phyloP scores from a whole-genome alignment of 2,113 vertebrate species.

The Phalacrocorax pelagicus region DNA sequence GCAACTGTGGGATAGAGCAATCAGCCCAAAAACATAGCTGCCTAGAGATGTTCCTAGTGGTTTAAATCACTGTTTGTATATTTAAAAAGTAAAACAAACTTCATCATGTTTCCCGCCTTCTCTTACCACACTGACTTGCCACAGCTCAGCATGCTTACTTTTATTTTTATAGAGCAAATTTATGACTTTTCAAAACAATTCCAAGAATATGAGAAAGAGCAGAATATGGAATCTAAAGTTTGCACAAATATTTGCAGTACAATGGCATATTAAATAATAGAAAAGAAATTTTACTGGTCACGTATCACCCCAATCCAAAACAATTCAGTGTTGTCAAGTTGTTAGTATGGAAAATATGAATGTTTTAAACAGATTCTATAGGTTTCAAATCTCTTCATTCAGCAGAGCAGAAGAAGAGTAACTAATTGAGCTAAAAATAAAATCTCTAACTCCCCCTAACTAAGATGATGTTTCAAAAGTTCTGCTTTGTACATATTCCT shows the following conservation, averaged over 20 bases:
- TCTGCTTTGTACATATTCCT: neutral
- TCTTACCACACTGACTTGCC: neutral
- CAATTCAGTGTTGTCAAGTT: neutral
- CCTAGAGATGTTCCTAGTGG: neutral
- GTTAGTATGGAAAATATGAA: neutral
- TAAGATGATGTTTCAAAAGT: neutral
- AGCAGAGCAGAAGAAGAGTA: neutral
- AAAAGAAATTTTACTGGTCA: neutral
- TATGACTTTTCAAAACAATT: neutral
- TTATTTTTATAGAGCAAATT: neutral
- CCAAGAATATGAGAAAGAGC: neutral
- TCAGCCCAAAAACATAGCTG: neutral
- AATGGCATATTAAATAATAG: neutral
- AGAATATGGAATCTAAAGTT: neutral
- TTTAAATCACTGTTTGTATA: slow-evolving; percentile 15
- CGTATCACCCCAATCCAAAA: accelerated
- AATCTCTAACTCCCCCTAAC: neutral
- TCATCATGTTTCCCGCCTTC: neutral
- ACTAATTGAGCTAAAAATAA: neutral
- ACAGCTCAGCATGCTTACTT: neutral
- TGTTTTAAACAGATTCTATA: neutral
- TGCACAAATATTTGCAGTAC: neutral
- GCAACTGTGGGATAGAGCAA: neutral
- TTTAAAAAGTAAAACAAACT: slow-evolving; percentile 30
- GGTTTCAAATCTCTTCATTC: neutral